Evolutionary conservation across 1,140 invertebrate genomes (phyloP).

Genomic region (Pseudomyrmex pallidus): DNA sequence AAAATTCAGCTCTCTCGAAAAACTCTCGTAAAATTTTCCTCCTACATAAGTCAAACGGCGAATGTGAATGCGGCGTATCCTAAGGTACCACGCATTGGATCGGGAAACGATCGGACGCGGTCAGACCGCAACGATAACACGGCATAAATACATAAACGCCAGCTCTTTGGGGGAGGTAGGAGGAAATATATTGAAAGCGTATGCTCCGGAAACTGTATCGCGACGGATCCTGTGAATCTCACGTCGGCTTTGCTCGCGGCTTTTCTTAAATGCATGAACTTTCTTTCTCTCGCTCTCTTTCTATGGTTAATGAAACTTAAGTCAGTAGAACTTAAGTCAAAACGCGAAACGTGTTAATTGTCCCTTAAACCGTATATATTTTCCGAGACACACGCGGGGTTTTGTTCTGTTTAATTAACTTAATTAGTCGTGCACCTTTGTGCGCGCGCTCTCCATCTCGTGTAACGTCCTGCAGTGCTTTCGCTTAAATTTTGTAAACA

Average conservation of each 20-base stretch:
- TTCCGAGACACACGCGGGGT: background rate
- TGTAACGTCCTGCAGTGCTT: background rate
- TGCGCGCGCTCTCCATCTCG: background rate
- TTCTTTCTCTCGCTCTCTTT: no score
- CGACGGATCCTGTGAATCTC: background rate
- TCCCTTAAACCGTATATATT: background rate
- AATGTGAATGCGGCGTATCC: background rate
- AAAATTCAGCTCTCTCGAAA: no score
- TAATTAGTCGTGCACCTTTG: background rate
- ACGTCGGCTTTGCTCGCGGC: background rate
- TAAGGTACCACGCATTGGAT: background rate
- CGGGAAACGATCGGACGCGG: background rate
- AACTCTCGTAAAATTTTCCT: no score
- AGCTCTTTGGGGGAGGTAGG: background rate
- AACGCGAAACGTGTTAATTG: background rate
- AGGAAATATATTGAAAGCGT: conserved; percentile 3
- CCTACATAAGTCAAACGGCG: background rate
- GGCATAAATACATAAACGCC: conserved; percentile 16
- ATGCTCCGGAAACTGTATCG: background rate
- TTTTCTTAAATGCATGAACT: conserved; percentile 26
- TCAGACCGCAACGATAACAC: background rate
- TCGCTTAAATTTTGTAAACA: conserved; percentile 14
- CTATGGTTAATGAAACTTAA: background rate
- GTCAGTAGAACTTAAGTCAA: background rate
- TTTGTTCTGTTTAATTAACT: conserved; percentile 1